A percentile compares a stretch with the other conserved stretches of the same genome.
Conservation (phyloP, 2,797 vertebrate genomes). For the Spinus olivaceus region DNA sequence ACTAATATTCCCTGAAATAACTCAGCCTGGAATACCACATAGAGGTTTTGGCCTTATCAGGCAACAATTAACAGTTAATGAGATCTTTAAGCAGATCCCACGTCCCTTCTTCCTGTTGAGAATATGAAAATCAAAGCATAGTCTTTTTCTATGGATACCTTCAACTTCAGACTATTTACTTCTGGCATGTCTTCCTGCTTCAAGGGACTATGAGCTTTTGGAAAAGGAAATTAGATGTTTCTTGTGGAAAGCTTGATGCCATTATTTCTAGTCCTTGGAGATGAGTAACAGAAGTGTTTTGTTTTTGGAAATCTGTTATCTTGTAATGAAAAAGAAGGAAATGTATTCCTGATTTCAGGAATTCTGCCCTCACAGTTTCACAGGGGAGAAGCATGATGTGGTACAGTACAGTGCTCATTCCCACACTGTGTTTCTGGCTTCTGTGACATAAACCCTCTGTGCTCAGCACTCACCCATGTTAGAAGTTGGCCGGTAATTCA, state of each 20-base stretch:
- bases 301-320: neutral
- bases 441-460: neutral
- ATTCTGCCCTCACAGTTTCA: neutral
- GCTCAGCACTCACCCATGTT: neutral
- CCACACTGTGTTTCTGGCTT: neutral
- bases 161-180: neutral
- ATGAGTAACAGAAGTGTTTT: too few species aligned
- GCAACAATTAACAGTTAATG: neutral
- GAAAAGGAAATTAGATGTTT: neutral
- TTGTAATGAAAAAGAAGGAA: neutral
- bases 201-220: neutral
- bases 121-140: neutral
- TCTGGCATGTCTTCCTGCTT: neutral
- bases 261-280: neutral
- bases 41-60: neutral
- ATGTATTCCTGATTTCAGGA: neutral
- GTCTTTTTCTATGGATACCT: neutral
- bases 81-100: neutral
- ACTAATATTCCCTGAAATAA: neutral
- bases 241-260: neutral
- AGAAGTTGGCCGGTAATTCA: neutral
- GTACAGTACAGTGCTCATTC: neutral
- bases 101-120: neutral
- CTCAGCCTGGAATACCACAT: neutral
- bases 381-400: neutral